Percentiles rank a stretch among this genome's conserved stretches.
Evolutionary conservation across 2,888 invertebrate genomes (phyloP).

Genomic region (Aplocera efformata): DNA sequence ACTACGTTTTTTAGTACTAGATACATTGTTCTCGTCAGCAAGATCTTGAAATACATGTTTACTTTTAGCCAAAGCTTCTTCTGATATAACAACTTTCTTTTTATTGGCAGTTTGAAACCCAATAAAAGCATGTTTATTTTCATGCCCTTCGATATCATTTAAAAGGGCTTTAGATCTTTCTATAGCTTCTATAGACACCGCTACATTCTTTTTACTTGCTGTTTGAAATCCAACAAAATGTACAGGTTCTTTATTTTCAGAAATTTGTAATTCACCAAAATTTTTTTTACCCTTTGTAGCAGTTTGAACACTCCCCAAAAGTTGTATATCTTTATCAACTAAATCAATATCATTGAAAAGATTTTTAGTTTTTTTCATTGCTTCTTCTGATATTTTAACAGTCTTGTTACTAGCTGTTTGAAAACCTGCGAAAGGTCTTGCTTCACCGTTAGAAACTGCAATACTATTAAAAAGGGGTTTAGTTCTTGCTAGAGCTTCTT

Average conservation of each 20-base stretch:
- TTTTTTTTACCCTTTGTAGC: slow-evolving; percentile 7
- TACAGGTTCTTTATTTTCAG: not conserved
- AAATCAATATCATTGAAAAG: slow-evolving; percentile 37
- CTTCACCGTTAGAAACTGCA: not conserved
- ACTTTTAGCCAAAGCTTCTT: slow-evolving; percentile 42
- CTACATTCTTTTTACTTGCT: slow-evolving; percentile 44
- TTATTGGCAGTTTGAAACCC: slow-evolving; percentile 64
- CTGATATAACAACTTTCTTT: slow-evolving; percentile 49
- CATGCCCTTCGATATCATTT: slow-evolving; percentile 34
- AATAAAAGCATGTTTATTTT: not conserved
- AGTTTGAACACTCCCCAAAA: slow-evolving; percentile 10
- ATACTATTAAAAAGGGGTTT: slow-evolving; percentile 9
- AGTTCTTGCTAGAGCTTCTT: slow-evolving; percentile 15
- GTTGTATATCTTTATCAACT: not conserved
- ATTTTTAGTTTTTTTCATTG: slow-evolving; percentile 37
- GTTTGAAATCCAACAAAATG: slow-evolving; percentile 42
- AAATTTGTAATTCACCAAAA: slow-evolving; percentile 8
- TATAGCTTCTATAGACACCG: not conserved
- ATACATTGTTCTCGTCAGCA: not conserved
- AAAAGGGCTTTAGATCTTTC: slow-evolving; percentile 45
- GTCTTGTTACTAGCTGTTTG: slow-evolving; percentile 56
- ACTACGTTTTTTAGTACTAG: slow-evolving; percentile 25
- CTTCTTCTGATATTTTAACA: slow-evolving; percentile 44
- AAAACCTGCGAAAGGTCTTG: slow-evolving; percentile 40
- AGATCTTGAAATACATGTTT: slow-evolving; percentile 34